These are phyloP conservation scores for Hemibagrus wyckioides DNA, from an alignment of 2,113 vertebrate genomes.

Conservation along the genomic window DNA sequence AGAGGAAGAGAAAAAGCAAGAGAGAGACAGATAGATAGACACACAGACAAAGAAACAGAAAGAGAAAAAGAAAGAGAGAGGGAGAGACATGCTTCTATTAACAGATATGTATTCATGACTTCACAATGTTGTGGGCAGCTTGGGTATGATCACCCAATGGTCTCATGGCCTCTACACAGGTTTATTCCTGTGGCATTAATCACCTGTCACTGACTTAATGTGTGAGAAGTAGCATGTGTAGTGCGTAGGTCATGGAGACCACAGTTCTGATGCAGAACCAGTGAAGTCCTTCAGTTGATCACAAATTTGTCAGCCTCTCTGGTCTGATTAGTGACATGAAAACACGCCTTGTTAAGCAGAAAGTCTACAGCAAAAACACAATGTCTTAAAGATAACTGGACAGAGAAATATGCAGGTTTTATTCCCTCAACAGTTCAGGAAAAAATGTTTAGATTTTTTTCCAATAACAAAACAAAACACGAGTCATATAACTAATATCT, in stretches of 20 bases:
- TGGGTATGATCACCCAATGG: neutral
- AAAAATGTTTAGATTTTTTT: too few species aligned
- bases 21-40: too few species aligned
- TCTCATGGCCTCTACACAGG: neutral
- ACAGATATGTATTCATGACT: neutral
- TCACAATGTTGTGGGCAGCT: neutral
- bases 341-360: neutral
- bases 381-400: neutral
- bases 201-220: constrained; percentile 12
- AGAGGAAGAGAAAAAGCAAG: too few species aligned
- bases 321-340: neutral
- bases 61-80: too few species aligned
- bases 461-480: neutral
- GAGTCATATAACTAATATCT: neutral
- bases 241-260: neutral
- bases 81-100: neutral
- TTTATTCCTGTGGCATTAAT: neutral
- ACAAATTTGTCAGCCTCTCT: neutral
- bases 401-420: neutral
- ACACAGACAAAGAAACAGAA: too few species aligned
- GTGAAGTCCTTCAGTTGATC: neutral
- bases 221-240: neutral
- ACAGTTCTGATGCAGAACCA: neutral
- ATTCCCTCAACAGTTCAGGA: neutral
- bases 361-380: neutral